Percentiles rank a stretch among this genome's conserved stretches.
These are phyloP conservation scores for Pterois miles DNA, from an alignment of 2,797 vertebrate species.

Conservation along the genomic window DNA sequence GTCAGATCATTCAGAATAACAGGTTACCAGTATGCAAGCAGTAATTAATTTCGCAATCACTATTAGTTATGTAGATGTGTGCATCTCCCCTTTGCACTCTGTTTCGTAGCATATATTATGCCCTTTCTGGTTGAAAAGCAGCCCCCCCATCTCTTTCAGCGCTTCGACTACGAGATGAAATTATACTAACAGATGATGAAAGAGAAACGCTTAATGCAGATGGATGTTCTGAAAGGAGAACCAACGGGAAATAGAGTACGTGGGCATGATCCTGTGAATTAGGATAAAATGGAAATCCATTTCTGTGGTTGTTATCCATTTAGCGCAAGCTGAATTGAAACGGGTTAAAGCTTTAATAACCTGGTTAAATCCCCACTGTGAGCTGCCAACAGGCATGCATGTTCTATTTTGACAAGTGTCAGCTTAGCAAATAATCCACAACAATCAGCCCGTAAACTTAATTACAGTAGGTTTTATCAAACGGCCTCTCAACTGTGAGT, in stretches of 20 bases:
- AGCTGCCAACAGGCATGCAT: slow-evolving; percentile 50
- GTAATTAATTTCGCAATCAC: slow-evolving; percentile 57
- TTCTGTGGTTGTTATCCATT: slow-evolving; percentile 69
- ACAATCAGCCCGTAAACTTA: slow-evolving; percentile 56
- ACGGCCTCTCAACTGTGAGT: neutral
- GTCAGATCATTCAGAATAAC: slow-evolving; percentile 33
- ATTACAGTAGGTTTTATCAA: slow-evolving; percentile 36
- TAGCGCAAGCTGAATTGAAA: slow-evolving; percentile 59
- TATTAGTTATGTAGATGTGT: slow-evolving; percentile 55
- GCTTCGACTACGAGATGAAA: slow-evolving; percentile 47
- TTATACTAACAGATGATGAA: slow-evolving; percentile 64
- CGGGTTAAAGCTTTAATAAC: slow-evolving; percentile 64
- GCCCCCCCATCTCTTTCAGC: slow-evolving; percentile 25
- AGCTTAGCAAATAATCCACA: slow-evolving; percentile 63
- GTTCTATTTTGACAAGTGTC: slow-evolving; percentile 65
- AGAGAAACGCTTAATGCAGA: slow-evolving; percentile 55
- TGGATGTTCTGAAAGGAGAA: slow-evolving; percentile 57
- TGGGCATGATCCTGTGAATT: slow-evolving; percentile 63
- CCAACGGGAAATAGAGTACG: slow-evolving; percentile 46
- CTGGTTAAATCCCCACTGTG: slow-evolving; percentile 51
- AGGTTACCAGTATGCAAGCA: slow-evolving; percentile 11
- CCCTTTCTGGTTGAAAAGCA: slow-evolving; percentile 25
- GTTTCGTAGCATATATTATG: slow-evolving; percentile 47
- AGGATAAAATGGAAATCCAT: slow-evolving; percentile 73
- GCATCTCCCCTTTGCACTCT: slow-evolving; percentile 20